Percentiles rank a stretch among this genome's conserved stretches.
These are phyloP conservation scores for Drosophila pruinosa DNA, from an alignment of 1,140 invertebrate species.

Conservation along the genomic window DNA sequence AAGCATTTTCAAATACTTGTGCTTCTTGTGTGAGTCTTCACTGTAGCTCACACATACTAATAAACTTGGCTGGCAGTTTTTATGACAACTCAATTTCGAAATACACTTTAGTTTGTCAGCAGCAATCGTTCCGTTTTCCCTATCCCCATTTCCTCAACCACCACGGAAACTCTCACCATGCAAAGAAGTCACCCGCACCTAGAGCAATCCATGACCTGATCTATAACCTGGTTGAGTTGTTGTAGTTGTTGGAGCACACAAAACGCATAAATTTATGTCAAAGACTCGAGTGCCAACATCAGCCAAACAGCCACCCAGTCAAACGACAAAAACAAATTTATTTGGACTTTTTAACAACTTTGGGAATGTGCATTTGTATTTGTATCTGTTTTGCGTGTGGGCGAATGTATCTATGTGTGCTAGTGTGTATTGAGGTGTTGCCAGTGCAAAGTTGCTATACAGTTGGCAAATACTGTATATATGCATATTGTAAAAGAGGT, in stretches of 20 bases:
- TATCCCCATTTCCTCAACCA: not conserved
- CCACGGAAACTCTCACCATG: not conserved
- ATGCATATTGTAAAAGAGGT: constrained; percentile 21
- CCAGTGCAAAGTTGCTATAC: constrained; percentile 29
- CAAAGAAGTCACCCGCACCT: constrained; percentile 21
- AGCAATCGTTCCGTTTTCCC: constrained; percentile 31
- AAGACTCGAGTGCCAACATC: constrained; percentile 58
- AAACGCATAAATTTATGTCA: constrained; percentile 81
- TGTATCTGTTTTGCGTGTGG: constrained; percentile 13
- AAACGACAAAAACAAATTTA: constrained; percentile 71
- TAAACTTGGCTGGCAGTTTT: constrained; percentile 41
- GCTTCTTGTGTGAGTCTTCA: not conserved
- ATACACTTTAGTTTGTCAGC: constrained; percentile 73
- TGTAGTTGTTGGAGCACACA: constrained; percentile 56
- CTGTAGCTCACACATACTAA: constrained; percentile 24
- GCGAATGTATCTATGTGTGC: constrained; percentile 2
- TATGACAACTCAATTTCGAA: constrained; percentile 79
- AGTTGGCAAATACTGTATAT: constrained; percentile 46
- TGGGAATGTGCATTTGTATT: constrained; percentile 30
- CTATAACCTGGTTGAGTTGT: constrained; percentile 51
- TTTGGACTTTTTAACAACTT: constrained; percentile 80
- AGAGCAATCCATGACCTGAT: constrained; percentile 55
- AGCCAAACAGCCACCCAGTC: not conserved
- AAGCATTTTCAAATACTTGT: not conserved
- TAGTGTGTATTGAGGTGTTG: constrained; percentile 33